Conservation (phyloP, 2,797 vertebrate genomes). For the Halcyon smyrnensis region DNA sequence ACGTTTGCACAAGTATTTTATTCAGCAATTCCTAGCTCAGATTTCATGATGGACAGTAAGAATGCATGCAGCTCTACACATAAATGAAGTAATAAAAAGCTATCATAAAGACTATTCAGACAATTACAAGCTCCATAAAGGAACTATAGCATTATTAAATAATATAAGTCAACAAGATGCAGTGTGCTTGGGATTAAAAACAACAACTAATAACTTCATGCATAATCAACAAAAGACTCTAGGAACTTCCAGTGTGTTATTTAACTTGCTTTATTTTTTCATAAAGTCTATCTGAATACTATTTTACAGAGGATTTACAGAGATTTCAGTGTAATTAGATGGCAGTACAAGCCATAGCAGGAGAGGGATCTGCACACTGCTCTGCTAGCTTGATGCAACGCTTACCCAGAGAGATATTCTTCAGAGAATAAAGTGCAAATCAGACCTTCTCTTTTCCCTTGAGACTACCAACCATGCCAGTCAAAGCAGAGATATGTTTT, state of each 20-base stretch:
- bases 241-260: not conserved
- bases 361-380: not conserved
- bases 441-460: not conserved
- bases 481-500: not conserved
- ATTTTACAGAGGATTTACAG: not conserved
- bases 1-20: not conserved
- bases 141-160: not conserved
- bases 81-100: slow-evolving; percentile 11
- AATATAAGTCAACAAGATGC: not conserved
- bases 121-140: not conserved
- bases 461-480: not conserved
- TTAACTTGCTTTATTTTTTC: not conserved
- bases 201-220: not conserved
- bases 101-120: not conserved
- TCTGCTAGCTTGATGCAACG: not conserved
- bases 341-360: not conserved
- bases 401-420: not conserved
- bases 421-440: not conserved
- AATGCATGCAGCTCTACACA: not conserved
- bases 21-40: not conserved
- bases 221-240: not conserved
- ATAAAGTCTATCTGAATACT: not conserved
- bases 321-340: not conserved
- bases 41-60: not conserved
- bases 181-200: not conserved